A percentile compares a stretch with the other conserved stretches of the same genome.
Conservation (phyloP, 2,113 vertebrate genomes). For the Microtus ochrogaster region DNA sequence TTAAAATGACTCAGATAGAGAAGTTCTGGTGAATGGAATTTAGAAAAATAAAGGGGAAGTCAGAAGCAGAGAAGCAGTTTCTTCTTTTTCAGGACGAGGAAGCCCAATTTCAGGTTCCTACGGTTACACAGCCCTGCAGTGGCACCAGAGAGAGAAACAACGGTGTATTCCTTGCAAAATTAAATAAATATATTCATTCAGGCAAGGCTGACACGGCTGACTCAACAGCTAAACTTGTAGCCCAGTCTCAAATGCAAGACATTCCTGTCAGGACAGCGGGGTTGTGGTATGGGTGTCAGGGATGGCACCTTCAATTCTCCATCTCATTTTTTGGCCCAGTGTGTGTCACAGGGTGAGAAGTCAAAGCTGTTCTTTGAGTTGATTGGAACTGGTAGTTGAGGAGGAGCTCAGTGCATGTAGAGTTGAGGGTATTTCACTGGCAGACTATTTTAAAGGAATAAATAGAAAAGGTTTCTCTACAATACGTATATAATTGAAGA, state of each 20-base stretch:
- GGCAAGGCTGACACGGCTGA: neutral
- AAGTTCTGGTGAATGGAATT: conserved; percentile 18
- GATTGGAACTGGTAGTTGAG: neutral
- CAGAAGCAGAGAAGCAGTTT: neutral
- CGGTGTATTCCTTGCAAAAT: neutral
- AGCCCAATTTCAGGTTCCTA: neutral
- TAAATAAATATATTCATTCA: neutral
- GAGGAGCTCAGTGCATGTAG: neutral
- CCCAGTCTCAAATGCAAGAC: neutral
- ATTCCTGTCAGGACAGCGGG: neutral
- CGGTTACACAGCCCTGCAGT: neutral
- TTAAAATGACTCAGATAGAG: neutral
- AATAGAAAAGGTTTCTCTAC: neutral
- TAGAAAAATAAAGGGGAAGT: conserved; percentile 21
- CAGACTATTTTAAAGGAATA: neutral
- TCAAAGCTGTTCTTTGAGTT: neutral
- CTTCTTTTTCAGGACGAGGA: neutral
- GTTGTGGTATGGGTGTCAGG: neutral
- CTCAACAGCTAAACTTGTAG: neutral
- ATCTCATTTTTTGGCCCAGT: neutral
- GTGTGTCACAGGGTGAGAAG: neutral
- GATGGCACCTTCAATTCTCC: neutral
- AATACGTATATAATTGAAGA: neutral
- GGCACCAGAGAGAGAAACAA: neutral
- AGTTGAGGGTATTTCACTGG: neutral